Evolutionary conservation across 2,888 invertebrate species (phyloP).

Genomic region (Mayetiola destructor): DNA sequence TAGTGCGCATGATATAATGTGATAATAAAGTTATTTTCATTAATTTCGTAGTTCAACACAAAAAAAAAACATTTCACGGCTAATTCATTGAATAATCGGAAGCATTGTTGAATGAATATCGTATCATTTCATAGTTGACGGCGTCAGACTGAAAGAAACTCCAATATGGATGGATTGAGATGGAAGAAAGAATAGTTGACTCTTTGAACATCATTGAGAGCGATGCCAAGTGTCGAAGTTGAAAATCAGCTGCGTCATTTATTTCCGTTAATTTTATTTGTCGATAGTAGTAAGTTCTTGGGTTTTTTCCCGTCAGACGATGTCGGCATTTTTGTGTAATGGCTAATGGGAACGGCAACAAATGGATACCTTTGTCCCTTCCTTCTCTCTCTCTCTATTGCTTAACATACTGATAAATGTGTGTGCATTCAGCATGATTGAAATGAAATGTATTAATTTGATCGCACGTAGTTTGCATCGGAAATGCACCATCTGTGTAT

Average conservation of each 20-base stretch:
- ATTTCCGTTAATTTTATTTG: constrained; percentile 3
- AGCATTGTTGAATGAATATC: too few species aligned
- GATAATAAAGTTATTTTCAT: constrained; percentile 4
- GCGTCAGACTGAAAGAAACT: too few species aligned
- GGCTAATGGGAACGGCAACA: background rate
- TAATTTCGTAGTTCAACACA: background rate
- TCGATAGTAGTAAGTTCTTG: too few species aligned
- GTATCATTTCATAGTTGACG: too few species aligned
- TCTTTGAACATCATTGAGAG: too few species aligned
- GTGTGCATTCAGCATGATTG: constrained; percentile 4
- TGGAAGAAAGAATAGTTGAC: too few species aligned
- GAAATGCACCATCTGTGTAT: constrained; percentile 6
- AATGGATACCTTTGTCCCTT: background rate
- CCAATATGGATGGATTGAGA: too few species aligned
- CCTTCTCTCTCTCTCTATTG: too few species aligned
- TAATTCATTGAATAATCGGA: background rate
- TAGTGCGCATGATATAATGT: too few species aligned
- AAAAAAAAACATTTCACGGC: background rate
- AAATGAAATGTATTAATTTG: constrained; percentile 1
- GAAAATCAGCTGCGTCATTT: constrained; percentile 9
- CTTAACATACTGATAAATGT: constrained; percentile 6
- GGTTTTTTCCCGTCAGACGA: background rate
- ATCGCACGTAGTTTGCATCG: background rate
- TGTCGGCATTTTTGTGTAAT: background rate
- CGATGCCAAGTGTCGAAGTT: too few species aligned